These are phyloP conservation scores for Strix aluco DNA, from an alignment of 2,113 vertebrate species.

Conservation along the genomic window DNA sequence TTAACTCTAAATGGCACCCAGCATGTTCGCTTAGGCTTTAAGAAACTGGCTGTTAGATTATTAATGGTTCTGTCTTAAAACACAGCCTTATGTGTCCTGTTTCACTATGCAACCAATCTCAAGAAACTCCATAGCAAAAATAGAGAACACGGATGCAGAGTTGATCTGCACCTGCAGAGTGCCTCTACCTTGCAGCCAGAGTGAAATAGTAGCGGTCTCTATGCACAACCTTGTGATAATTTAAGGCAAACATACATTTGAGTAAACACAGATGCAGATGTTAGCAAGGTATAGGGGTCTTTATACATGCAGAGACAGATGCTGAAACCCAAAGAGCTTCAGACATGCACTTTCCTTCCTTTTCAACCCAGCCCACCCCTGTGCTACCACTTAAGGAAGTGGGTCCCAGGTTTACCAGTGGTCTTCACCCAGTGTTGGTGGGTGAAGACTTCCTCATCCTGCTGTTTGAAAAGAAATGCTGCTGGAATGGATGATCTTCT, in stretches of 20 bases:
- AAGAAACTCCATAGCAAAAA: background rate
- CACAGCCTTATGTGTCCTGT: background rate
- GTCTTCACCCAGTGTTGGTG: background rate
- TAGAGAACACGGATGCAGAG: background rate
- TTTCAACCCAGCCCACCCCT: background rate
- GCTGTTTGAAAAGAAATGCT: background rate
- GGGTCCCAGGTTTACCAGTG: background rate
- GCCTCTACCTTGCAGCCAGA: background rate
- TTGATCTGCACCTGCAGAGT: background rate
- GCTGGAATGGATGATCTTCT: background rate
- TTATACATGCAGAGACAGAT: background rate
- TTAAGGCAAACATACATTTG: background rate
- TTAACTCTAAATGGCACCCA: background rate
- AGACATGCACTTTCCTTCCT: background rate
- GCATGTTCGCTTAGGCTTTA: background rate
- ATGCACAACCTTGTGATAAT: accelerated
- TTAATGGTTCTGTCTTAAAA: background rate
- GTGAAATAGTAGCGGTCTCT: background rate
- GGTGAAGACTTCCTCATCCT: background rate
- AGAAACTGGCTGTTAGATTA: background rate
- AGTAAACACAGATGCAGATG: background rate
- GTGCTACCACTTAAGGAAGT: accelerated
- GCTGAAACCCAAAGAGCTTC: background rate
- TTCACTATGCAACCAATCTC: background rate
- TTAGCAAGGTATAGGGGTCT: background rate